Percentiles rank a stretch among this genome's conserved stretches.
phyloP scores from a whole-genome alignment of 2,113 vertebrate species.

The Falcunculus frontatus region DNA sequence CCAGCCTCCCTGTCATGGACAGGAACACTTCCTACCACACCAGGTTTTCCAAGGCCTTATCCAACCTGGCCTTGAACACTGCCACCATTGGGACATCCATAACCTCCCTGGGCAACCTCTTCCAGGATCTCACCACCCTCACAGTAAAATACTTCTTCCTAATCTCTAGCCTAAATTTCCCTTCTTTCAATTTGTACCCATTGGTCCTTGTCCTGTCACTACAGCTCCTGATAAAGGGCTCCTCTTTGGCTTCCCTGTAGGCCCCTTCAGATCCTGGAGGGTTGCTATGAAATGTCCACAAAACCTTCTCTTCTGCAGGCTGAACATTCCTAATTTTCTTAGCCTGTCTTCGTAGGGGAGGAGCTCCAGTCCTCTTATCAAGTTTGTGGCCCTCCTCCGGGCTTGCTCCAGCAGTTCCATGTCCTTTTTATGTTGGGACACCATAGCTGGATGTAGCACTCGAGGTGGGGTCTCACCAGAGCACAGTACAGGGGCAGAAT shows the following conservation, averaged over 20 bases:
- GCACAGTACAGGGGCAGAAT: background rate
- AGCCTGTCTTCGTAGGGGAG: fast-evolving
- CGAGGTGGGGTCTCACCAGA: background rate
- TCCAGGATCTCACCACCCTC: background rate
- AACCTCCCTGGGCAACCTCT: background rate
- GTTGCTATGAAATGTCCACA: background rate
- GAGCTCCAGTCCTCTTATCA: background rate
- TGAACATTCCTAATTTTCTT: background rate
- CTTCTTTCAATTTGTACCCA: background rate
- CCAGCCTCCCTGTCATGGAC: background rate
- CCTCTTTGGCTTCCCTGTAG: background rate
- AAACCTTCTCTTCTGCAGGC: background rate
- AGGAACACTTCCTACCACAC: background rate
- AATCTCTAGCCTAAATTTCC: background rate
- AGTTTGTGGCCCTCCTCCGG: background rate
- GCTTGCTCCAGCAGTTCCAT: background rate
- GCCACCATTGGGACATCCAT: background rate
- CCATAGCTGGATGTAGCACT: background rate
- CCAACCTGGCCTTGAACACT: background rate
- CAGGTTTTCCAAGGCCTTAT: background rate
- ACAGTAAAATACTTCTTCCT: background rate
- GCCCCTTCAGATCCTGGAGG: background rate
- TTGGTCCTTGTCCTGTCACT: background rate
- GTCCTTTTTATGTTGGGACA: background rate
- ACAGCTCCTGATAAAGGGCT: background rate